Evolutionary conservation across 2,113 vertebrate genomes (phyloP).

Genomic region (Emberiza fucata): DNA sequence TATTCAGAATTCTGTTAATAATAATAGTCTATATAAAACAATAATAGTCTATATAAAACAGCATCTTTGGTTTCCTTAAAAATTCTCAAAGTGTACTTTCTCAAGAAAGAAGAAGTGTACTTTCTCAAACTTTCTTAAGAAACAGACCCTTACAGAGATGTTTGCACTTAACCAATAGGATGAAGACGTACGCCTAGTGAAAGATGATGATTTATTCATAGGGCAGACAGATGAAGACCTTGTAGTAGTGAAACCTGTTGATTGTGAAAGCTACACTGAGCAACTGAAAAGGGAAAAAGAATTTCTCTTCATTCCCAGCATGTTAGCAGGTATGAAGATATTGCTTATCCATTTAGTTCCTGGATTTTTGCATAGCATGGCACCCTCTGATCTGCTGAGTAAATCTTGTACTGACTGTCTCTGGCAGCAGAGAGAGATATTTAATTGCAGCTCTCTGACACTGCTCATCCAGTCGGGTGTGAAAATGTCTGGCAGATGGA

Average conservation of each 20-base stretch:
- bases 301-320: constrained; percentile 84
- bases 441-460: not conserved
- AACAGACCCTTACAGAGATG: not conserved
- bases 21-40: not conserved
- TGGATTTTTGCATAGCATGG: not conserved
- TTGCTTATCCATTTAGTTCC: not conserved
- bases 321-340: constrained; percentile 72
- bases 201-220: constrained; percentile 74
- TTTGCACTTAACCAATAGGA: constrained; percentile 64
- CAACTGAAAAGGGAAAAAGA: constrained; percentile 76
- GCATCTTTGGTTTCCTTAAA: not conserved
- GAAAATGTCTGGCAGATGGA: not conserved
- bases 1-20: not conserved
- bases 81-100: not conserved
- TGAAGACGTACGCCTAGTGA: constrained; percentile 77
- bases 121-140: not conserved
- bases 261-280: constrained; percentile 75
- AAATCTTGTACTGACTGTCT: not conserved
- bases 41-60: not conserved
- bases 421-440: not conserved
- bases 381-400: not conserved
- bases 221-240: constrained; percentile 77
- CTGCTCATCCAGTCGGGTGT: not conserved
- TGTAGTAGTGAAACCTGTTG: constrained; percentile 76
- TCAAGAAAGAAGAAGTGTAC: not conserved